phyloP scores from a whole-genome alignment of 2,113 vertebrate species.

The Corythoichthys intestinalis region DNA sequence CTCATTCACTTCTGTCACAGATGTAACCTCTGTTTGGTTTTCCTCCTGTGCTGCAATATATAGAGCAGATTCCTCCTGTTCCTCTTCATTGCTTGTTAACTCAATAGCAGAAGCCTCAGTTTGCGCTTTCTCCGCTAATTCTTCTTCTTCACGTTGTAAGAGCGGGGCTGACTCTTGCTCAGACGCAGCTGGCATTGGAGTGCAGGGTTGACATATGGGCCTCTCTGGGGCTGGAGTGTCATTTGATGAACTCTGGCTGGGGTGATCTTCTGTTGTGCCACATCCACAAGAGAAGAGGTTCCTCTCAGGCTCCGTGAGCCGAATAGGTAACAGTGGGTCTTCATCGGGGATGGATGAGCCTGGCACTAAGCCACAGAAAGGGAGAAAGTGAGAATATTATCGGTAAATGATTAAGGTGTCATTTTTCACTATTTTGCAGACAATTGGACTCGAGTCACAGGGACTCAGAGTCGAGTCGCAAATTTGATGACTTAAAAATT shows the following conservation, averaged over 20 bases:
- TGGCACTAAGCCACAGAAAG: conserved; percentile 26
- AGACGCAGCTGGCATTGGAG: conserved; percentile 2
- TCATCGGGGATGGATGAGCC: conserved; percentile 59
- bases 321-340: conserved; percentile 60
- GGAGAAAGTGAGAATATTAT: neutral
- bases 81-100: conserved; percentile 21
- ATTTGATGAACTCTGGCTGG: conserved; percentile 71
- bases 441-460: too few species aligned
- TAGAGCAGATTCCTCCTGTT: conserved; percentile 20
- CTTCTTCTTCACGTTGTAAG: conserved; percentile 36
- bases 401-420: neutral
- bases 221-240: conserved; percentile 74
- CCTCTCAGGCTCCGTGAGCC: conserved; percentile 64
- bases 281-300: conserved; percentile 67
- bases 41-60: conserved; percentile 13
- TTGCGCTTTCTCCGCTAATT: neutral
- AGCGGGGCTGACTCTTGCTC: conserved; percentile 23
- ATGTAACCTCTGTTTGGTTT: conserved; percentile 22
- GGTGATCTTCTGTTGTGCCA: conserved; percentile 57
- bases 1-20: conserved; percentile 16
- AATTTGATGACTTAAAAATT: too few species aligned
- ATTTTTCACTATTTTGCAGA: too few species aligned
- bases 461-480: too few species aligned
- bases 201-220: conserved; percentile 67
- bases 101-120: conserved; percentile 14